Evolutionary conservation across 2,113 vertebrate species (phyloP).

Genomic region (Callionymus lyra): DNA sequence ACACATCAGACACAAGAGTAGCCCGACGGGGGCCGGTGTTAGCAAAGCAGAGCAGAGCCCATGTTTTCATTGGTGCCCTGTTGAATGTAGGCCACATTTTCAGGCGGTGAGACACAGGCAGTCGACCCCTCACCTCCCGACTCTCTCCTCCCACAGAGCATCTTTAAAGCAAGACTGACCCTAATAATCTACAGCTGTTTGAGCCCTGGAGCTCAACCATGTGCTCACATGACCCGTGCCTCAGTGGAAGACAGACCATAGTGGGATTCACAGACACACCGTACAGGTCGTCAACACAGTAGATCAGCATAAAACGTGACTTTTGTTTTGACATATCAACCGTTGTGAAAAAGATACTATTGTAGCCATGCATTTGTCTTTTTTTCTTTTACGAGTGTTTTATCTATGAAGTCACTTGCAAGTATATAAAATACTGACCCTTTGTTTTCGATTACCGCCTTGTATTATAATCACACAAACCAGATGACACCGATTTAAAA

Average conservation of each 20-base stretch:
- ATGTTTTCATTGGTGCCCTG: conserved; percentile 19
- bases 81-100: conserved; percentile 22
- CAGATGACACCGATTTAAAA: too few species aligned
- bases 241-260: not conserved
- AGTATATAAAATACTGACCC: too few species aligned
- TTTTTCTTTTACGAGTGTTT: too few species aligned
- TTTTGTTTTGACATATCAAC: too few species aligned
- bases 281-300: not conserved
- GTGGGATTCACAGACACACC: too few species aligned
- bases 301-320: not conserved
- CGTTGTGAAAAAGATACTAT: too few species aligned
- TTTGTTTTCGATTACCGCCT: too few species aligned
- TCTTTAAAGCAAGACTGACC: conserved; percentile 12
- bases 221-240: conserved; percentile 9
- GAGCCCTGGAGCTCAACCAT: conserved; percentile 20
- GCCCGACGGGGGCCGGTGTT: conserved; percentile 2
- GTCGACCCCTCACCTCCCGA: conserved; percentile 1
- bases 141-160: conserved; percentile 2
- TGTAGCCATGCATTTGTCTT: too few species aligned
- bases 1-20: conserved; percentile 2
- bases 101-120: conserved; percentile 15
- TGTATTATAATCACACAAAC: too few species aligned
- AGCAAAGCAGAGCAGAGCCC: conserved; percentile 2
- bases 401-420: too few species aligned
- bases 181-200: conserved; percentile 45